These are phyloP conservation scores for Anguilla anguilla DNA, from an alignment of 2,797 vertebrate species.

Conservation along the genomic window DNA sequence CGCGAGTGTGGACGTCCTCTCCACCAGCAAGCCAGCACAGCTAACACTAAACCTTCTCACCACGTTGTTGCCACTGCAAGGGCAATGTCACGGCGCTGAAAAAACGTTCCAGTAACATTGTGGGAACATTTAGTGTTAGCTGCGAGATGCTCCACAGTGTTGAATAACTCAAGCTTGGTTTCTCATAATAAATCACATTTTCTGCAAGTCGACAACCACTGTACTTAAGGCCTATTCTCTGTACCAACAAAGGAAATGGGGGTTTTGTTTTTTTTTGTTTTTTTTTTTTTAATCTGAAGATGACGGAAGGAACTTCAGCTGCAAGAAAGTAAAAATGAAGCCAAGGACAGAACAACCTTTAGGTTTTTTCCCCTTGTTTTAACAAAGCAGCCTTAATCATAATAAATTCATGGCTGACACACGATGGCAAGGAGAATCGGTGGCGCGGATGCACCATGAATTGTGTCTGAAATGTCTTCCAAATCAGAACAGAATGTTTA, in stretches of 20 bases:
- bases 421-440: neutral
- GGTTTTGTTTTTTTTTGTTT: neutral
- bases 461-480: neutral
- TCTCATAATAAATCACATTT: neutral
- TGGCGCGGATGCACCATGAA: neutral
- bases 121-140: neutral
- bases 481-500: neutral
- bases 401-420: neutral
- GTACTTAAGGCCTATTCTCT: neutral
- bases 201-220: neutral
- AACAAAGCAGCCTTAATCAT: neutral
- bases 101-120: neutral
- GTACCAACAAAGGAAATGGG: neutral
- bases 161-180: neutral
- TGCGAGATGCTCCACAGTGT: neutral
- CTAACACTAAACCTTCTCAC: too few species aligned
- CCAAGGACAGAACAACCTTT: neutral
- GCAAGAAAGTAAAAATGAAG: neutral
- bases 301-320: neutral
- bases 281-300: neutral
- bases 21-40: neutral
- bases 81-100: neutral
- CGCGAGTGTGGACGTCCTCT: constrained; percentile 1
- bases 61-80: neutral
- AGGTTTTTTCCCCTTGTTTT: neutral